Conservation (phyloP, 1,140 invertebrate species). For the Chlorops oryzae region DNA sequence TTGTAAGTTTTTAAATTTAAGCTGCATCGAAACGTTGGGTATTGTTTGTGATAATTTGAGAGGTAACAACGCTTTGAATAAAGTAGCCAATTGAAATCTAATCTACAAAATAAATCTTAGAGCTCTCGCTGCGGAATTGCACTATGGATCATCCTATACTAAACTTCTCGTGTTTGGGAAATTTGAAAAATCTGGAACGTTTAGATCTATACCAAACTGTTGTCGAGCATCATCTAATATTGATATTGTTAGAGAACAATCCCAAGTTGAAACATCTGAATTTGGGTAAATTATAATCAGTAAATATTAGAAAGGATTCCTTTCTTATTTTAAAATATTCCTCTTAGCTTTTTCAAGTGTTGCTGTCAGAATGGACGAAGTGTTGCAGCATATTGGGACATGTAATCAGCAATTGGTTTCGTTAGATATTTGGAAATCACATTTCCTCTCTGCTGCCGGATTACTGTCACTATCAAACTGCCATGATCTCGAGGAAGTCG, state of each 20-base stretch:
- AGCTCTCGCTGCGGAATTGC: slow-evolving; percentile 59
- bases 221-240: slow-evolving; percentile 58
- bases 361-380: slow-evolving; percentile 61
- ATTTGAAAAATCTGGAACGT: slow-evolving; percentile 60
- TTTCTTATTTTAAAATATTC: not conserved
- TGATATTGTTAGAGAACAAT: slow-evolving; percentile 61
- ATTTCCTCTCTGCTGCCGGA: slow-evolving; percentile 64
- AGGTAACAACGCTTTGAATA: slow-evolving; percentile 51
- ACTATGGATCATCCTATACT: slow-evolving; percentile 49
- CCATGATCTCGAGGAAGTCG: slow-evolving; percentile 68
- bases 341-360: slow-evolving; percentile 50
- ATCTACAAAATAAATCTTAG: slow-evolving; percentile 42
- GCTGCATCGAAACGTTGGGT: slow-evolving; percentile 57
- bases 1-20: slow-evolving; percentile 67
- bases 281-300: slow-evolving; percentile 52
- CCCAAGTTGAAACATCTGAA: slow-evolving; percentile 65
- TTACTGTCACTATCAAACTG: slow-evolving; percentile 64
- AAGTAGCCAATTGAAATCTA: not conserved
- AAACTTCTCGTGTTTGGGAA: slow-evolving; percentile 58
- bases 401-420: slow-evolving; percentile 64
- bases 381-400: slow-evolving; percentile 58
- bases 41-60: slow-evolving; percentile 60
- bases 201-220: slow-evolving; percentile 72
- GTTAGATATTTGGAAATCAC: slow-evolving; percentile 80
- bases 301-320: not conserved